Base-by-base conservation (phyloP, 2,797 vertebrate genomes). In the Cynodonichthys magdalenae region DNA sequence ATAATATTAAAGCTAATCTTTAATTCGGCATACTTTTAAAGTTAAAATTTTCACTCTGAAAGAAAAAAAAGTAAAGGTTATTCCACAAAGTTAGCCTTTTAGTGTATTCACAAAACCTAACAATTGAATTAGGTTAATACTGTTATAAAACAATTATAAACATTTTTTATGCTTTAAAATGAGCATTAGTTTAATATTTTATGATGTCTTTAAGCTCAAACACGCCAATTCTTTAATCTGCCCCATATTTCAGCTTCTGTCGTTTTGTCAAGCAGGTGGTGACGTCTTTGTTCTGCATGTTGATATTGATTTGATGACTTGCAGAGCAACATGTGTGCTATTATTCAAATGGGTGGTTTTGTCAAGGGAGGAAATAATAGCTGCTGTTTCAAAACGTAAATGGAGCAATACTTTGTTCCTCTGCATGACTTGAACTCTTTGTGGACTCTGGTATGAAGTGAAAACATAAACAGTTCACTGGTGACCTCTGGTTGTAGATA, bases 401-500 rank as follows among this genome's bases (percentile, higher is more conserved):
- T n/a, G 55, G 3, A 34, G 46, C 34, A 61, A 53, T 39, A 9
- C 9, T 5, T 6, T 31, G 17, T 28, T 0, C 27, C 47, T 28
- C 51, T 53, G 53, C 15, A 42, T 55, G 55, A 24, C 46, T 7
- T 5, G 10, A 34, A 44, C 20, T 15, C 28, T 46, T 41, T 18
- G 17, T 15, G 4, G 7, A 24, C 15, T 34, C 15, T 2, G 9
- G 20, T 24, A 41, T 27, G 19, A 24, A 15, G 17, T 9, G 15
- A 1, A 36, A 8, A 29, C 20, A 29, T 6, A 27, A 15, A 3
- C 27, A 3, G 29, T 50, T 53, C 56, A 59, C 24, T 12, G 14
- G 20, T 66, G 20, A 55, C 27, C 19, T 46, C 4, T 63, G 20
- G 34, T 51, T 69, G 63, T 69, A 47, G 20, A 67, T 69, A 9